Conservation (phyloP, 2,797 vertebrate species). For the Pantherophis alleghaniensis region DNA sequence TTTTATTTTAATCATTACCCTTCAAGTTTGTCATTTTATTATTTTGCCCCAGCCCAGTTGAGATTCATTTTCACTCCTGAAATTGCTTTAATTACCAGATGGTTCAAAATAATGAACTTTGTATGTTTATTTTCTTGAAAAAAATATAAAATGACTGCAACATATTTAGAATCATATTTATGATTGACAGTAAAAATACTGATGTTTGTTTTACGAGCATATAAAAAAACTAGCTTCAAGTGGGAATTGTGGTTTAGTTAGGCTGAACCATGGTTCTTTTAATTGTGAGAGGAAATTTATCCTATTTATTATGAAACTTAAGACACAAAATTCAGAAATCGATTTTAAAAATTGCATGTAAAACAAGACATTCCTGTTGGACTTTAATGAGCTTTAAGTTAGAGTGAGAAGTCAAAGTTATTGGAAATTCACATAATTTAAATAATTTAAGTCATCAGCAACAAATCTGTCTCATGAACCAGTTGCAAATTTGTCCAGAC, state of each 20-base stretch:
- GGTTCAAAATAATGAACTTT: background rate
- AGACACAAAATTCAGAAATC: background rate
- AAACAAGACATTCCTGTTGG: too few species aligned
- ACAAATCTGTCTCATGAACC: background rate
- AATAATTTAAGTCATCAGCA: background rate
- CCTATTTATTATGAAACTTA: background rate
- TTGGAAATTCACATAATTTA: background rate
- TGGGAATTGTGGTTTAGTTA: background rate
- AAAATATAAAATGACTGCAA: background rate
- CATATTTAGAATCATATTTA: background rate
- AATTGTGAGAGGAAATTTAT: background rate
- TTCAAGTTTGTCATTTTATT: background rate
- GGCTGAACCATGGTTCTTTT: background rate
- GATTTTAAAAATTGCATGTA: background rate
- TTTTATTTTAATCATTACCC: background rate
- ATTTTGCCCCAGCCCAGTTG: background rate
- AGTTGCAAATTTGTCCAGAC: background rate
- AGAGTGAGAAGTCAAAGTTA: background rate
- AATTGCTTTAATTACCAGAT: background rate
- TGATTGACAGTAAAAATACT: background rate
- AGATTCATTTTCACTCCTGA: background rate
- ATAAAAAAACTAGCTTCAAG: background rate
- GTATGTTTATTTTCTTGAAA: background rate
- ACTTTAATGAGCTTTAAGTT: background rate
- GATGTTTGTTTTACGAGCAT: background rate